Evolutionary conservation across 1,140 invertebrate genomes (phyloP).

Genomic region (Sitophilus oryzae): DNA sequence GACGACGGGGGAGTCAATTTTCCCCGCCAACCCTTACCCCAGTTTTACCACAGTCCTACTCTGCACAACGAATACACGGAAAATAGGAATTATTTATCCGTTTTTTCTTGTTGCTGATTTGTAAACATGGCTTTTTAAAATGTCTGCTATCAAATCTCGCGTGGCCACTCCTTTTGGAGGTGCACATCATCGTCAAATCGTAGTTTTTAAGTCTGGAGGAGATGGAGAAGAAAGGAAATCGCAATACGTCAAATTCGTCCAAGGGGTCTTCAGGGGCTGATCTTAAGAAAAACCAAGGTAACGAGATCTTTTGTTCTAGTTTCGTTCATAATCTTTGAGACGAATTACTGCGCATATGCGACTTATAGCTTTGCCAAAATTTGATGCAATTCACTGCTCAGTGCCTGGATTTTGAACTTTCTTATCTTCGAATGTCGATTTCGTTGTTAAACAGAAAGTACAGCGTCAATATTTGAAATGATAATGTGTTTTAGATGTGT

Average conservation of each 20-base stretch:
- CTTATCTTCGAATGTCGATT: too few relatives aligned
- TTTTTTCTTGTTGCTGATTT: conserved; percentile 51
- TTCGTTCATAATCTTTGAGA: conserved; percentile 11
- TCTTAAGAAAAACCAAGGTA: conserved; percentile 66
- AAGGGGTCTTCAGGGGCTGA: conserved; percentile 59
- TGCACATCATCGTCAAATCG: conserved; percentile 47
- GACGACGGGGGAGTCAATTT: conserved; percentile 54
- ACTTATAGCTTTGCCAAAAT: background rate
- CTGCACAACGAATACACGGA: background rate
- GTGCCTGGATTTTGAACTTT: too few relatives aligned
- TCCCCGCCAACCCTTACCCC: background rate
- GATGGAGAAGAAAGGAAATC: conserved; percentile 71
- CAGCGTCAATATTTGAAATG: conserved; percentile 4
- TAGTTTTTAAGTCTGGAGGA: conserved; percentile 42
- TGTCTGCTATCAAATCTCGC: conserved; percentile 60
- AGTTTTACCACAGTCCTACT: conserved; percentile 27
- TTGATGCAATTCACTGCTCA: too few relatives aligned
- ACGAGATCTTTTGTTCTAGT: conserved; percentile 30
- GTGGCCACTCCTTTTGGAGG: conserved; percentile 66
- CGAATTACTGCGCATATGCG: conserved; percentile 13
- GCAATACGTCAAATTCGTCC: conserved; percentile 51
- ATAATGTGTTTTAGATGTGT: conserved; percentile 48
- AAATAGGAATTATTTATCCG: conserved; percentile 8
- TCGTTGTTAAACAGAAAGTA: background rate
- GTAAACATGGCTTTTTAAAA: conserved; percentile 79